Evolutionary conservation across 2,797 vertebrate genomes (phyloP), one percentile per base, ranked within the genome.

Genomic region (Hydrolagus colliei): DNA sequence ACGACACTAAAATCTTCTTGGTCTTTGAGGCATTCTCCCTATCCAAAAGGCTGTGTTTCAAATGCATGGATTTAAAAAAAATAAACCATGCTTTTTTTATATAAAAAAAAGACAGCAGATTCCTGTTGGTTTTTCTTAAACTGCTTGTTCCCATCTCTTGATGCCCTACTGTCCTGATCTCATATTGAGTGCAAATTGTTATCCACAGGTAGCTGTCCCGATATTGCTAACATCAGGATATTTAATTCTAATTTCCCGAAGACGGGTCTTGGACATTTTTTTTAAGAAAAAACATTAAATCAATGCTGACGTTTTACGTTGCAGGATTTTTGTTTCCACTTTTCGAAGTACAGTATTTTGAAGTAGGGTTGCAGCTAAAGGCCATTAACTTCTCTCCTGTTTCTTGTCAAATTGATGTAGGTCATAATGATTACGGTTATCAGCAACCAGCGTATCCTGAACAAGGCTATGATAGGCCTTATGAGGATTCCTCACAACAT

Each of bases 401-500:
- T 93, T 94, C 92, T 93, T 95, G 93, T 95, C 93, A 92, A 95
- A 95, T 93, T 93, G 92, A 94, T 95, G 93, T 94, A 95, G 94
- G 94, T 95, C 94, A 94, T 95, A 95, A 93, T 95, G 94, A 94
- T 94, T 94, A 94, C 94, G 93, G 93, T 95, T 95, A 95, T 94
- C 94, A 94, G 93, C 94, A 95, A 92, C 93, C 93, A 93, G 93
- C 93, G 93, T 95, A 94, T 94, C 93, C 93, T 94, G 95, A 95
- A 93, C 94, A 95, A 94, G 94, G 94, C 94, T 95, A 94, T 93
- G 94, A 95, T 95, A 96, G 94, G 94, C 94, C 95, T 95, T 95
- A 93, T 92, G 95, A 96, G 95, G 95, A 95, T 93, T 94, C 94
- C 93, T 95, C 94, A 90, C 93, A 94, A 93, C 93, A 94, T 93